Evolutionary conservation across 1,140 invertebrate species (phyloP), one percentile per base, ranked within the genome.

Genomic region (Listronotus oregonensis): DNA sequence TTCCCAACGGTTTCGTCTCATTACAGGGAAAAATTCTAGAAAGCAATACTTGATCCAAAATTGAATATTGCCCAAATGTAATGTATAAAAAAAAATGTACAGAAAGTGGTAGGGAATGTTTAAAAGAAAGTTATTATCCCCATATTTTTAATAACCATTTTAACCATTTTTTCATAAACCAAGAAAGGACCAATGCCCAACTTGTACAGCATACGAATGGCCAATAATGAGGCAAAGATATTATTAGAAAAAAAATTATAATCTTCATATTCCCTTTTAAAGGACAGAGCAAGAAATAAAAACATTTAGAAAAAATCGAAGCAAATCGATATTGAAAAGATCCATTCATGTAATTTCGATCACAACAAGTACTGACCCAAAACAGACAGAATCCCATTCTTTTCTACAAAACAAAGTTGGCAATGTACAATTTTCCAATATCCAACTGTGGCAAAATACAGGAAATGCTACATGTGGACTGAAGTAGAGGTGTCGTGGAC

Each of bases 401-500:
- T 54, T 54, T 54, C 32, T 54, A 54, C 51, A 54, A n/a, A 6
- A 54, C 51, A 1, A 54, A 54, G 27, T 34, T 47, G 9, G 44
- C 44, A 1, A 54, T 10, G 10, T 54, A 54, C 34, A 54, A 54
- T 54, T 54, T 54, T 34, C 4, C 51, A 1, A 54, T 54, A 3
- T 47, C 12, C 9, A 47, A 47, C 15, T 47, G 44, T 47, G 44
- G 44, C 1, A 9, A 47, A 47, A 14, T 47, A 47, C 44, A 3
- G 44, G 44, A 47, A 47, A 47, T 47, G 44, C 15, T 47, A 47
- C 44, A 47, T 47, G 15, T 47, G 44, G 14, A 3, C 44, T 47
- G 44, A 47, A 47, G 44, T 47, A 47, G 44, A 47, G 9, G 44
- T 15, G 3, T 3, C 44, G 44, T 47, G 44, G 44, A 1, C 15